Evolutionary conservation across 2,888 invertebrate species (phyloP).

Genomic region (Unio pictorum): DNA sequence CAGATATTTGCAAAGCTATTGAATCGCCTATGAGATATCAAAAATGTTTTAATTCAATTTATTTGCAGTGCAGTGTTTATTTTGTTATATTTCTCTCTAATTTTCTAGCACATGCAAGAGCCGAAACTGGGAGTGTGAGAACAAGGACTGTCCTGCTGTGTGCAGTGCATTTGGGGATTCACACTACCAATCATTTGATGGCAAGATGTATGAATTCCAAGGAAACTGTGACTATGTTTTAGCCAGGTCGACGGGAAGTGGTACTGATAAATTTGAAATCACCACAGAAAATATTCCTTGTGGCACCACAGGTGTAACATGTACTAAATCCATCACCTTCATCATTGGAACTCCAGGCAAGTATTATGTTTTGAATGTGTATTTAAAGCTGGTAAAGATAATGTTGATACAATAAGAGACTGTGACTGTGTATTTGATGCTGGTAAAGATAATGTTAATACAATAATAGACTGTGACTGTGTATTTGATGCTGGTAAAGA

Average conservation of each 20-base stretch:
- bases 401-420: no score
- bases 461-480: no score
- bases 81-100: background rate
- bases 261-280: constrained; percentile 74
- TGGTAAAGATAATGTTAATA: no score
- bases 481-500: no score
- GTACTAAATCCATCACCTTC: constrained; percentile 83
- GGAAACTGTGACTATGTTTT: constrained; percentile 90
- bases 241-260: constrained; percentile 73
- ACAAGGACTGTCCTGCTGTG: constrained; percentile 78
- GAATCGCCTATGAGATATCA: background rate
- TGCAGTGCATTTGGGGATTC: constrained; percentile 93
- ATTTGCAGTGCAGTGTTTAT: background rate
- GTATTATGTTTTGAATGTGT: background rate
- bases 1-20: background rate
- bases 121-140: constrained; percentile 86
- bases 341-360: constrained; percentile 52
- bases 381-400: no score
- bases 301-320: constrained; percentile 88
- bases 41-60: background rate
- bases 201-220: constrained; percentile 87
- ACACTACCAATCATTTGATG: constrained; percentile 90
- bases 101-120: constrained; percentile 67
- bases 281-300: constrained; percentile 89
- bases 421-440: no score